A percentile compares a stretch with the other conserved stretches of the same genome.
Conservation (phyloP, 2,888 invertebrate species). For the Pseudococcus viburni region DNA sequence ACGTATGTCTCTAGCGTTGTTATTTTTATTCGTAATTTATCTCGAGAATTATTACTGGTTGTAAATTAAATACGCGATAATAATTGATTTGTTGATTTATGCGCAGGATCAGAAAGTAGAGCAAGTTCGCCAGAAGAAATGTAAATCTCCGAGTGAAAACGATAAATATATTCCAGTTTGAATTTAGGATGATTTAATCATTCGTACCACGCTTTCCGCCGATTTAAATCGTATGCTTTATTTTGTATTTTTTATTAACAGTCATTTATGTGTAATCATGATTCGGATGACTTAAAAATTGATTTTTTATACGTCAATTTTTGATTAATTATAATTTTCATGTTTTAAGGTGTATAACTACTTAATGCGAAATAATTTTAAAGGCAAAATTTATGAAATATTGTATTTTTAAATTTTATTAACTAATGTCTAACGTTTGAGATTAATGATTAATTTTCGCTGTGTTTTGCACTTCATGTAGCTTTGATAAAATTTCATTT, state of each 20-base stretch:
- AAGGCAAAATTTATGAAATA: neutral
- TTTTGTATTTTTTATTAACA: constrained; percentile 46
- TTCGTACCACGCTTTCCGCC: constrained; percentile 40
- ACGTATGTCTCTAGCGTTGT: constrained; percentile 25
- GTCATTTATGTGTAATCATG: constrained; percentile 26
- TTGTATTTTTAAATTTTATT: neutral
- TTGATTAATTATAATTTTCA: constrained; percentile 3
- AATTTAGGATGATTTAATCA: neutral
- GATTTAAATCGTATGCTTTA: constrained; percentile 24
- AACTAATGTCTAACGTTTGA: neutral
- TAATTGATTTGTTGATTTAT: neutral
- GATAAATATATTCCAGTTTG: constrained; percentile 33
- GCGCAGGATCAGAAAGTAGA: constrained; percentile 61
- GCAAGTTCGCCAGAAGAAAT: constrained; percentile 58
- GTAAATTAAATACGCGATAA: neutral
- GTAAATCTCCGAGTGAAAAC: constrained; percentile 56
- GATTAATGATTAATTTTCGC: neutral
- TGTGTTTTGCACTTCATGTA: neutral
- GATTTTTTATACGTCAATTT: constrained; percentile 24
- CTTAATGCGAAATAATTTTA: neutral
- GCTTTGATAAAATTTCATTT: constrained; percentile 4
- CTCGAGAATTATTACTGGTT: neutral
- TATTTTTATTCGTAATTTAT: neutral
- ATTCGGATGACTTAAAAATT: constrained; percentile 14
- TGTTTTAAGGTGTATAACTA: neutral